Evolutionary conservation across 2,113 vertebrate species (phyloP).

Genomic region (Charina bottae): DNA sequence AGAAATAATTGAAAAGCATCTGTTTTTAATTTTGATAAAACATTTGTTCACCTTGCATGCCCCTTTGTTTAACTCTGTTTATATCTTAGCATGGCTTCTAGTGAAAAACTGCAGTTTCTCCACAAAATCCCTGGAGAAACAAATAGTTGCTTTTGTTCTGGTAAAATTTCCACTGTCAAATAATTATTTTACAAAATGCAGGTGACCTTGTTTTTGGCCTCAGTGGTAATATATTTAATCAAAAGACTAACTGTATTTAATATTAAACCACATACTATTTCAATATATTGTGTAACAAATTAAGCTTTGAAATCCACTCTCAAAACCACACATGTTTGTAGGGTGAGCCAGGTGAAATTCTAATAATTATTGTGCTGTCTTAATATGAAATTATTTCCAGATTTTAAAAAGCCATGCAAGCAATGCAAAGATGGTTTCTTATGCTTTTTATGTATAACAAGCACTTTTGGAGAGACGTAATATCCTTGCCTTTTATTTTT

Average conservation of each 20-base stretch:
- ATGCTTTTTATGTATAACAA: not conserved
- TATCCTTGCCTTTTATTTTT: conserved; percentile 19
- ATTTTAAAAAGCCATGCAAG: conserved; percentile 33
- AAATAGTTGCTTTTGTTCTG: accelerated
- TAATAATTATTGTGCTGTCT: conserved; percentile 19
- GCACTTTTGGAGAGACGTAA: not conserved
- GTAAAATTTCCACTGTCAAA: conserved; percentile 7
- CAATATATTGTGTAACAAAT: conserved; percentile 29
- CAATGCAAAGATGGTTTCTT: conserved; percentile 2
- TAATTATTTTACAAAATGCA: conserved; percentile 6
- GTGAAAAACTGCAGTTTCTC: conserved; percentile 13
- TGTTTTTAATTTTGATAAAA: conserved; percentile 36
- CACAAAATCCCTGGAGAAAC: not conserved
- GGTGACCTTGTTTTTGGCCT: conserved; percentile 48
- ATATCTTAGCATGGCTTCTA: conserved; percentile 3
- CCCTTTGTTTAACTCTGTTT: conserved; percentile 9
- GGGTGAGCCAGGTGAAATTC: conserved; percentile 36
- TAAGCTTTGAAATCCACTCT: conserved; percentile 30
- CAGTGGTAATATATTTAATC: conserved; percentile 29
- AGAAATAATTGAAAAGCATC: conserved; percentile 48
- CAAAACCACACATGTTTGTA: conserved; percentile 44
- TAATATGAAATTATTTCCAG: conserved; percentile 54
- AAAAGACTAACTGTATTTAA: conserved; percentile 28
- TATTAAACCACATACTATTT: conserved; percentile 41
- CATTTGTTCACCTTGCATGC: conserved; percentile 44